Conservation (phyloP, 2,888 invertebrate species). For the Napeogenes inachia region DNA sequence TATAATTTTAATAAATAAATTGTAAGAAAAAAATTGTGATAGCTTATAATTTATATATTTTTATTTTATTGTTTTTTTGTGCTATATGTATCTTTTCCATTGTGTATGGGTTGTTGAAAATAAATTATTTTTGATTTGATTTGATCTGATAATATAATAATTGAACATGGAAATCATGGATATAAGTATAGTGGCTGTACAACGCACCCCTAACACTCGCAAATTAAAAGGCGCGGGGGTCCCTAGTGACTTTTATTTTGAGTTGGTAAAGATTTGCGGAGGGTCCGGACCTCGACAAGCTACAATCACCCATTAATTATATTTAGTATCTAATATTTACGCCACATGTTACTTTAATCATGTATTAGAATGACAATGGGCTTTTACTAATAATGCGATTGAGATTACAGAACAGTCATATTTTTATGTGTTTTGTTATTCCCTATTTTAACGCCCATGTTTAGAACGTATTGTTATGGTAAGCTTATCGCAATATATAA, state of each 20-base stretch:
- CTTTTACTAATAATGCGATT: slow-evolving; percentile 12
- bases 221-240: slow-evolving; percentile 74
- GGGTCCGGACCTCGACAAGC: slow-evolving; percentile 57
- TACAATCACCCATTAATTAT: slow-evolving; percentile 76
- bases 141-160: not conserved
- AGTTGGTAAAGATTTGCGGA: slow-evolving; percentile 66
- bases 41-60: too few species aligned
- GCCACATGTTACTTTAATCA: slow-evolving; percentile 64
- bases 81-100: too few species aligned
- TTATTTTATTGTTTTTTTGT: too few species aligned
- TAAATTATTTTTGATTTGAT: too few species aligned
- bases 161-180: slow-evolving; percentile 13
- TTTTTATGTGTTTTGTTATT: not conserved
- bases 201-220: slow-evolving; percentile 66
- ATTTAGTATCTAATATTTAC: slow-evolving; percentile 67
- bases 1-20: slow-evolving; percentile 2
- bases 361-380: slow-evolving; percentile 37
- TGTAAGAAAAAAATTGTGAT: too few species aligned
- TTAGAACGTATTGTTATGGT: too few species aligned
- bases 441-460: not conserved
- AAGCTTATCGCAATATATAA: too few species aligned
- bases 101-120: too few species aligned
- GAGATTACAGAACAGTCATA: not conserved
- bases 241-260: slow-evolving; percentile 63
- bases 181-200: slow-evolving; percentile 35